A percentile compares a stretch with the other conserved stretches of the same genome.
Evolutionary conservation across 2,888 invertebrate species (phyloP).

Genomic region (Dolomedes plantarius): DNA sequence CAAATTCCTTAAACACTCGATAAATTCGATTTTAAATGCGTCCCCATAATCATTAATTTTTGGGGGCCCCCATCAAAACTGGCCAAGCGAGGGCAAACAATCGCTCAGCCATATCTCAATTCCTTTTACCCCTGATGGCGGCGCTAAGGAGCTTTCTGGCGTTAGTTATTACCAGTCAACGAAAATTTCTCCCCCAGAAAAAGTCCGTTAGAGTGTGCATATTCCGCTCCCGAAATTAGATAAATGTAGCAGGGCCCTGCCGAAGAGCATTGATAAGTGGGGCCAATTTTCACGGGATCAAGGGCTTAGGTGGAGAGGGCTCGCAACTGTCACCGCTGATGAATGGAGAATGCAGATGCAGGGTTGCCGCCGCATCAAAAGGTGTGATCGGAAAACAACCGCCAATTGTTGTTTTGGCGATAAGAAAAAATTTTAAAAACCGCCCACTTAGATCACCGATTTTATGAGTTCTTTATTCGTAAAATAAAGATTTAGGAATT

Average conservation of each 20-base stretch:
- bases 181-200: constrained; percentile 21
- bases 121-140: constrained; percentile 47
- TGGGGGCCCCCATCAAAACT: constrained; percentile 9
- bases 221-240: constrained; percentile 59
- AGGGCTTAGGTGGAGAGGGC: constrained; percentile 54
- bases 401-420: constrained; percentile 9
- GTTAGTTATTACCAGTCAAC: too few relatives aligned
- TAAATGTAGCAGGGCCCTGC: constrained; percentile 53
- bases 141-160: constrained; percentile 45
- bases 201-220: constrained; percentile 41
- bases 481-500: too few relatives aligned
- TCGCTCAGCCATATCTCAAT: constrained; percentile 51
- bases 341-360: constrained; percentile 54
- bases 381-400: neutral
- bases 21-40: neutral
- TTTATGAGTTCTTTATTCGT: too few relatives aligned
- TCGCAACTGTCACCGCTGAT: constrained; percentile 61
- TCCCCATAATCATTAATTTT: constrained; percentile 1
- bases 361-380: constrained; percentile 28
- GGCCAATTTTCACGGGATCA: constrained; percentile 67
- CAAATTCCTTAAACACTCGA: constrained; percentile 9
- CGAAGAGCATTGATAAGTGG: constrained; percentile 64
- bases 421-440: too few relatives aligned
- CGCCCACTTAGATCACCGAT: too few relatives aligned
- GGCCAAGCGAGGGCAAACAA: constrained; percentile 4